Base-by-base conservation (phyloP, 2,797 vertebrate species). In the Pelochelys cantorii region DNA sequence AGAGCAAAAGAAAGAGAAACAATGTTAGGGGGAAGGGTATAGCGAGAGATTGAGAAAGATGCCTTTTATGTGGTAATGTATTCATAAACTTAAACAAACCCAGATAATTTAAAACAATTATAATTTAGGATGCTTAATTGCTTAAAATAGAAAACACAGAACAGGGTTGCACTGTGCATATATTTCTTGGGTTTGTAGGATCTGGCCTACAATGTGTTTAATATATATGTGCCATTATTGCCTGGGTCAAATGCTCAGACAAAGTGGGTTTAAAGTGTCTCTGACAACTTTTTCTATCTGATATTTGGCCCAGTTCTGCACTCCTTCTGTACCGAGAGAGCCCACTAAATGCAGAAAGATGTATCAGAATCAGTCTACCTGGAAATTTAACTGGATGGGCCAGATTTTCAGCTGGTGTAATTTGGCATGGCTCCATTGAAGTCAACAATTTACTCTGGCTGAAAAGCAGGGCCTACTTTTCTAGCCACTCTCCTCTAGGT, bases 101-200 rank as follows among this genome's bases (percentile, higher is more conserved):
- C 15, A n/a, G 34, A 79, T 25, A 60, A 85, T 6, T 6, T 22
- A 11, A 14, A 79, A 0, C 3, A 7, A 86, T 87, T 14, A 9
- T 84, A 11, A 1, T 0, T 6, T 6, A 37, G 52, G 2, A 14
- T 0, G 56, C 15, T 4, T 37, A 84, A 29, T 2, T 1, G 2
- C 5, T 1, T 4, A 2, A 81, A 84, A 93, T 55, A 3, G 31
- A 82, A 74, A 88, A 48, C 48, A 29, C 13, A 71, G 83, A 95
- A 23, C 2, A 31, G 8, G 48, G 0, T 29, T 1, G 3, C 1
- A 4, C 2, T 0, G 0, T 11, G 1, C 1, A 4, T 9, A 71
- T 34, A 37, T 37, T 71, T 37, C 34, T 37, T 10, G n/a, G 1
- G 34, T 71, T 27, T 57, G 79, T 31, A 62, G 60, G 29, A 31